Percentiles rank a stretch among this genome's conserved stretches.
These are phyloP conservation scores for Progne subis DNA, from an alignment of 2,113 vertebrate genomes.

Conservation along the genomic window DNA sequence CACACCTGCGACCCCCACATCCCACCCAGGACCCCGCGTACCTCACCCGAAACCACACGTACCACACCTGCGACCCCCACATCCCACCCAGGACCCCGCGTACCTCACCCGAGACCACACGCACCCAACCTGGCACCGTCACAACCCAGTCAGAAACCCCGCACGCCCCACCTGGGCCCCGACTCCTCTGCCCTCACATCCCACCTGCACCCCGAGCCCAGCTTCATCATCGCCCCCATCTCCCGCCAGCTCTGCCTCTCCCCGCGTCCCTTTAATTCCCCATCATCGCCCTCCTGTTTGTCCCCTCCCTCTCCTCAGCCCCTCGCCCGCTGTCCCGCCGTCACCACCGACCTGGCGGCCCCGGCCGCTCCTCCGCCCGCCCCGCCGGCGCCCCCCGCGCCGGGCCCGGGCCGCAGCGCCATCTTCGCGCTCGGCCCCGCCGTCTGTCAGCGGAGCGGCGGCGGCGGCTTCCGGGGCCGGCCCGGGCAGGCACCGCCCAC, in stretches of 20 bases:
- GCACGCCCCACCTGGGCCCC: background rate
- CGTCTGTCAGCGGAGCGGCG: too few species aligned
- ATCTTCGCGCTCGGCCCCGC: too few species aligned
- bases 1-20: background rate
- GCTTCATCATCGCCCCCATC: background rate
- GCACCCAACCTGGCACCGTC: fast-evolving
- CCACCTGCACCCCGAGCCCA: background rate
- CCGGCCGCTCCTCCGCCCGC: background rate
- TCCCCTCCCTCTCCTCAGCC: background rate
- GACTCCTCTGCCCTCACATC: too few species aligned
- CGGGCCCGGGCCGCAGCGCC: too few species aligned
- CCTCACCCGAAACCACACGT: background rate
- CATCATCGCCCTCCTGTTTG: background rate
- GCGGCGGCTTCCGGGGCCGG: too few species aligned
- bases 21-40: too few species aligned
- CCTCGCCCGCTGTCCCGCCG: background rate
- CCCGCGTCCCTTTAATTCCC: background rate
- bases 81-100: too few species aligned
- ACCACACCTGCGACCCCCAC: background rate
- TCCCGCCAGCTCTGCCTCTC: background rate
- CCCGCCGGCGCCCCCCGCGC: too few species aligned
- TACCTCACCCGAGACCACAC: background rate
- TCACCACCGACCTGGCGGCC: background rate
- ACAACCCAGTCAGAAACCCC: background rate
- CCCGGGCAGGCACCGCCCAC: too few species aligned